phyloP scores from a whole-genome alignment of 2,888 invertebrate species.

The Dendrolimus pini region DNA sequence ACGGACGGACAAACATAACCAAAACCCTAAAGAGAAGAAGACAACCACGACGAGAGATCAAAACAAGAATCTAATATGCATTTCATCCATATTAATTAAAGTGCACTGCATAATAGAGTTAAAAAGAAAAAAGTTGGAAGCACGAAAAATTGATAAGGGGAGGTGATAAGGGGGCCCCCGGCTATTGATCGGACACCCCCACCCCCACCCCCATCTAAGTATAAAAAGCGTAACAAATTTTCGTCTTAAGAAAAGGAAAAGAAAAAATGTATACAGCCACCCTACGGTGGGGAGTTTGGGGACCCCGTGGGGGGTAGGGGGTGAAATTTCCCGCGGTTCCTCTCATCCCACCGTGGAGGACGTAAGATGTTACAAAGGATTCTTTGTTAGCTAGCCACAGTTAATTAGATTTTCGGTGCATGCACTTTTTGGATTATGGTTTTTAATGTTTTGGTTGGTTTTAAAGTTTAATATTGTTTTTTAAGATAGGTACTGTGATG shows the following conservation, averaged over 20 bases:
- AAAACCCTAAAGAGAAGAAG: too few species aligned
- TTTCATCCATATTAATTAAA: slow-evolving; percentile 31
- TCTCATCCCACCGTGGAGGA: slow-evolving; percentile 38
- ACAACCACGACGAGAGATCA: too few species aligned
- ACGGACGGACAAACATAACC: too few species aligned
- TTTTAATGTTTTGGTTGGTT: slow-evolving; percentile 2
- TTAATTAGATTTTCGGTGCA: slow-evolving; percentile 50
- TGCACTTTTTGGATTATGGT: slow-evolving; percentile 16
- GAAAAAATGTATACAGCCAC: slow-evolving; percentile 75
- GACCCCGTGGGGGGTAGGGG: slow-evolving; percentile 26
- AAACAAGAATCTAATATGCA: not conserved
- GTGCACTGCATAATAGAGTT: slow-evolving; percentile 47
- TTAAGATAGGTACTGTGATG: too few species aligned
- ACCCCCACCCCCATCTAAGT: slow-evolving; percentile 42
- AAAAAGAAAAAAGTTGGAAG: slow-evolving; percentile 43
- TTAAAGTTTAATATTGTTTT: not conserved
- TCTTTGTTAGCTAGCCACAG: slow-evolving; percentile 51
- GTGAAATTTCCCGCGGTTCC: slow-evolving; percentile 64
- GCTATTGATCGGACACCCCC: slow-evolving; percentile 60
- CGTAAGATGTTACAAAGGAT: slow-evolving; percentile 71
- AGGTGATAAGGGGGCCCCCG: slow-evolving; percentile 51
- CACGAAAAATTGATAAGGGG: slow-evolving; percentile 75
- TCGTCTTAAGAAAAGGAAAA: slow-evolving; percentile 77
- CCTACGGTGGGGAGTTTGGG: slow-evolving; percentile 32
- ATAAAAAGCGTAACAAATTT: slow-evolving; percentile 78